Evolutionary conservation across 1,140 invertebrate species (phyloP).

Genomic region (Apis cerana): DNA sequence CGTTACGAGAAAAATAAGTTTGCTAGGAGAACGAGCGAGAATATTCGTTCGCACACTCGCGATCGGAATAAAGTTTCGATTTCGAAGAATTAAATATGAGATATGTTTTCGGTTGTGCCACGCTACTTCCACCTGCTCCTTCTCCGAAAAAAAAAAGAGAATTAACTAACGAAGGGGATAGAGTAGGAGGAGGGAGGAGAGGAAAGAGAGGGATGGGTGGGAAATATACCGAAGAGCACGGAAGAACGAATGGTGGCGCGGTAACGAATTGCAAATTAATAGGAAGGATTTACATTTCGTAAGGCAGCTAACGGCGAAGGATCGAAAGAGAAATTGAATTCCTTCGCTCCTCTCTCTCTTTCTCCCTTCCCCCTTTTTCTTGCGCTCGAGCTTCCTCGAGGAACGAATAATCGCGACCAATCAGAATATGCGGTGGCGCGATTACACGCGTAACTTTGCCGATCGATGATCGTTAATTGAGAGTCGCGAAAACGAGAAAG

Average conservation of each 20-base stretch:
- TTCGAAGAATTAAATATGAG: slow-evolving; percentile 40
- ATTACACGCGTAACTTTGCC: slow-evolving; percentile 2
- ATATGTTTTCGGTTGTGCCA: slow-evolving; percentile 34
- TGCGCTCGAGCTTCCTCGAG: no score
- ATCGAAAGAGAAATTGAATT: slow-evolving; percentile 45
- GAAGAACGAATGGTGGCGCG: slow-evolving; percentile 37
- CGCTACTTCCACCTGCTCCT: slow-evolving; percentile 66
- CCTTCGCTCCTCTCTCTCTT: no score
- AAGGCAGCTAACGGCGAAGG: slow-evolving; percentile 22
- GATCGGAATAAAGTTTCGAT: not conserved
- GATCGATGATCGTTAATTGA: slow-evolving; percentile 68
- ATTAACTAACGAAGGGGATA: no score
- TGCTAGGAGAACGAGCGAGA: not conserved
- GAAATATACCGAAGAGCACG: not conserved
- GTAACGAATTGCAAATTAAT: slow-evolving; percentile 77
- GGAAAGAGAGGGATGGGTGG: not conserved
- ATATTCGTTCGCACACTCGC: not conserved
- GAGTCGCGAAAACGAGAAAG: slow-evolving; percentile 47
- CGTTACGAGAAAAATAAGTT: no score
- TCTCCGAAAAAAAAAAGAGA: not conserved
- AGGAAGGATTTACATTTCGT: slow-evolving; percentile 72
- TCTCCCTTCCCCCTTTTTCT: not conserved
- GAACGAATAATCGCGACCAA: not conserved
- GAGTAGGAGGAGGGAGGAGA: not conserved
- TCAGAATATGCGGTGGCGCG: slow-evolving; percentile 6